A percentile compares a stretch with the other conserved stretches of the same genome.
Conservation (phyloP, 2,113 vertebrate genomes). For the Onychostruthus taczanowskii region DNA sequence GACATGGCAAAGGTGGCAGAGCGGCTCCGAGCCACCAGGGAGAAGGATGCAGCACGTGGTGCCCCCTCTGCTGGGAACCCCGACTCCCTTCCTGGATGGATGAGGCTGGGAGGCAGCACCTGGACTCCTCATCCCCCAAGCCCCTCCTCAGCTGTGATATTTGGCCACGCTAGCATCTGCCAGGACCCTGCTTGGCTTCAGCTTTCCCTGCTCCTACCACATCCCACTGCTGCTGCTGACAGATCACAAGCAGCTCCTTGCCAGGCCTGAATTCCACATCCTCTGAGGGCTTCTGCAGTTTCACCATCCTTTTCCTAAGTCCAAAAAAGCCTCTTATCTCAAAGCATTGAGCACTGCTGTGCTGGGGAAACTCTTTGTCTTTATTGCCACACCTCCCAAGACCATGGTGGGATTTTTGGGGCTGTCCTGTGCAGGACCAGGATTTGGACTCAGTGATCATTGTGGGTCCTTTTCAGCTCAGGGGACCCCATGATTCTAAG, state of each 20-base stretch:
- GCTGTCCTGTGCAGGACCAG: neutral
- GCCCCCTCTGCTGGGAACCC: neutral
- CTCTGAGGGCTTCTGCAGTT: neutral
- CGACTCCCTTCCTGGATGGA: neutral
- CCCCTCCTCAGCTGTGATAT: neutral
- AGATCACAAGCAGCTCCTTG: neutral
- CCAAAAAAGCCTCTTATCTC: neutral
- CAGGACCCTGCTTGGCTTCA: neutral
- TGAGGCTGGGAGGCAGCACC: neutral
- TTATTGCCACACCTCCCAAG: neutral
- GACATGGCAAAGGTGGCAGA: neutral
- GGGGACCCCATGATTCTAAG: neutral
- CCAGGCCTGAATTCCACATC: neutral
- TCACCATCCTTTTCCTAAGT: neutral
- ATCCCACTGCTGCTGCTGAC: fast-evolving
- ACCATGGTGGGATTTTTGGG: neutral
- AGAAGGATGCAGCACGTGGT: fast-evolving
- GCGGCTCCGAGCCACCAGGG: neutral
- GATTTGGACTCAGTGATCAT: neutral
- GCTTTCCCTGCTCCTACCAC: neutral
- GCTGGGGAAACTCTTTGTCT: neutral
- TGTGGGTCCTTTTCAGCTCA: neutral
- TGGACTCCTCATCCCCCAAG: neutral
- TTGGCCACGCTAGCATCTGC: fast-evolving
- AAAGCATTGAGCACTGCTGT: neutral